A percentile compares a stretch with the other conserved stretches of the same genome.
Evolutionary conservation across 2,888 invertebrate genomes (phyloP).

Genomic region (Miltochrista miniata): DNA sequence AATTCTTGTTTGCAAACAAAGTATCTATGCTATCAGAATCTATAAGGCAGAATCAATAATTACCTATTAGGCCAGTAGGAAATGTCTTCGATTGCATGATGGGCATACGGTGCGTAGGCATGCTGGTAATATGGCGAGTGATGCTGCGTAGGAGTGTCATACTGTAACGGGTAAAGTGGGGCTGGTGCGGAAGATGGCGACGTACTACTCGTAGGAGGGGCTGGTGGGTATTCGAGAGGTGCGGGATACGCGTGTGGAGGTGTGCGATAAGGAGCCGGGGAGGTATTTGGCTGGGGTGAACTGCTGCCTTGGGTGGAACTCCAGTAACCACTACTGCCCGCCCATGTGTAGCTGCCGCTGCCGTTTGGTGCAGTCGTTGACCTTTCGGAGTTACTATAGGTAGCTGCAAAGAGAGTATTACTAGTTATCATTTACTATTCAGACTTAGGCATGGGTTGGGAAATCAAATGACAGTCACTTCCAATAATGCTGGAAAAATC

Average conservation of each 20-base stretch:
- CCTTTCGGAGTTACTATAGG: conserved; percentile 69
- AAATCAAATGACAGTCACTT: background rate
- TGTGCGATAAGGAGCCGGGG: conserved; percentile 73
- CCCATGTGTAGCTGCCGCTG: conserved; percentile 71
- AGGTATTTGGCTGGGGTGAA: conserved; percentile 69
- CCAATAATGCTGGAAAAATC: no score
- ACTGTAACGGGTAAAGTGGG: conserved; percentile 73
- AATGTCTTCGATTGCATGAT: conserved; percentile 77
- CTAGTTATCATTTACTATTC: background rate
- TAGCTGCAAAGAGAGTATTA: conserved; percentile 47
- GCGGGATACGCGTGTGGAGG: conserved; percentile 76
- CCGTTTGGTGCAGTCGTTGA: conserved; percentile 62
- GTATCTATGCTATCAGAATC: no score
- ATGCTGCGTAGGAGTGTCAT: conserved; percentile 69
- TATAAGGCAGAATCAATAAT: background rate
- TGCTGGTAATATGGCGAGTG: conserved; percentile 78
- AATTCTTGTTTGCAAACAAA: no score
- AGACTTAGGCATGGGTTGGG: background rate
- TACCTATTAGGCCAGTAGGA: conserved; percentile 79
- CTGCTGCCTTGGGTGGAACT: conserved; percentile 66
- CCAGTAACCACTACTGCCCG: conserved; percentile 72
- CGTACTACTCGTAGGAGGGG: conserved; percentile 58
- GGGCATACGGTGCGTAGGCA: conserved; percentile 76
- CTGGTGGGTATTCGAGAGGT: conserved; percentile 68
- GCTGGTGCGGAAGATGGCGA: conserved; percentile 64